Base-by-base conservation (phyloP, 2,113 vertebrate genomes). In the Cyanoramphus novaezelandiae region DNA sequence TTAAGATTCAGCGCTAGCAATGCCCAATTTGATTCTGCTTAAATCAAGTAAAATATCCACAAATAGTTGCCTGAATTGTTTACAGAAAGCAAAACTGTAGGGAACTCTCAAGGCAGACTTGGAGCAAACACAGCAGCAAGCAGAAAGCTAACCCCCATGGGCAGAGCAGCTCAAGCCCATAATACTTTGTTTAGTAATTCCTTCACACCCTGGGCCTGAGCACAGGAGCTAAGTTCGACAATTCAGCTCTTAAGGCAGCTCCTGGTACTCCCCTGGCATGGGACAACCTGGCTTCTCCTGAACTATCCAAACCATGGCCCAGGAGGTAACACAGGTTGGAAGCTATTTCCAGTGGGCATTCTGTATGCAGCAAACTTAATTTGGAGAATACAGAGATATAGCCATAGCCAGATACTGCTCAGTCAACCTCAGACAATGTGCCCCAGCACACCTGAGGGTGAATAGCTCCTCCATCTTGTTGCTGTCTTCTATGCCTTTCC, bases 371-470 rank as follows among this genome's bases (percentile, higher is more conserved):
- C 11, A 72, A 70, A 9, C 3, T 7, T 29, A 35, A 20, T 10
- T 1, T 50, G 53, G 60, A 63, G 37, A 59, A 86, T 2, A 23
- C 8, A 64, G 28, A 0, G 2, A 64, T 4, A 17, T 0, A 72
- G 49, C 52, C 71, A 60, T 0, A 0, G 75, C 13, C 74, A 85
- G 28, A 37, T 11, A 31, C 29, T 60, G 80, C 43, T 39, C 62
- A 55, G 37, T 3, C 64, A 78, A 78, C 50, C 72, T 62, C 44
- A 50, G n/a, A 43, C 63, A 68, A 15, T 3, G 2, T 0, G 0
- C 27, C 44, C 64, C 71, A n/a, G 43, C 67, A 86, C 0, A 0
- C 72, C 16, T 17, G 17, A 83, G 52, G 43, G 27, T 55, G 29
- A 79, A 65, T 1, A 62, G 44, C 21, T 90, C 31, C 17, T 82